Base-by-base conservation (phyloP, 2,797 vertebrate species). In the Rhinophrynus dorsalis region DNA sequence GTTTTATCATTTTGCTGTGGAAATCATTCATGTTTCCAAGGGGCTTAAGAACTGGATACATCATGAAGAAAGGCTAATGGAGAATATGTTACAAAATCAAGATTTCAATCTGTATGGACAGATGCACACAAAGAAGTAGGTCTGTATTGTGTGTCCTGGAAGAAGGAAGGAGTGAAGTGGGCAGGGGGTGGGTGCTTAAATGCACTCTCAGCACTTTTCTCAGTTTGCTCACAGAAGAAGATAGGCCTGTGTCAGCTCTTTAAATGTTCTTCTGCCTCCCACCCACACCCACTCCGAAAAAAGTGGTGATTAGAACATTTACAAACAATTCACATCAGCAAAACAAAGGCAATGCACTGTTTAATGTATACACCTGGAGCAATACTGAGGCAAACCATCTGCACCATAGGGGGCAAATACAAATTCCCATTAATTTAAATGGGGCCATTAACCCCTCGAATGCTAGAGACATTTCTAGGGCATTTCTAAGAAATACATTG, bases 281-380 rank as follows among this genome's bases (percentile, higher is more conserved):
- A 56, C 63, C 50, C 21, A 51, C 55, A 62, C 65, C 58, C 58
- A 63, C 61, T 51, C 45, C 7, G 20, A 40, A 40, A 61, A 55
- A 76, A 64, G 2, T 37, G 52, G 37, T 57, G 60, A 76, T 38
- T 54, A 52, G 29, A 58, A 54, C 47, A 68, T 48, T 58, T 32
- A 38, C 35, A 73, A 35, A 67, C 70, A 66, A 73, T 73, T 66
- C 55, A 26, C 45, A 29, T 33, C 55, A 66, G 45, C 50, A 73
- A n/a, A 26, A 59, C 35, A 58, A 65, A 50, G 29, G 62, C 21
- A 48, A 58, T 24, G 30, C 37, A 20, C 44, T 30, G 68, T 21
- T 48, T 56, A 71, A 67, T 57, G 42, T 50, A 29, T 58, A 57
- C 37, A 56, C 38, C 33, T 52, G 47, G n/a, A n/a, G n/a, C n/a